Conservation (phyloP, 2,888 invertebrate genomes). For the Morinoia aosen region DNA sequence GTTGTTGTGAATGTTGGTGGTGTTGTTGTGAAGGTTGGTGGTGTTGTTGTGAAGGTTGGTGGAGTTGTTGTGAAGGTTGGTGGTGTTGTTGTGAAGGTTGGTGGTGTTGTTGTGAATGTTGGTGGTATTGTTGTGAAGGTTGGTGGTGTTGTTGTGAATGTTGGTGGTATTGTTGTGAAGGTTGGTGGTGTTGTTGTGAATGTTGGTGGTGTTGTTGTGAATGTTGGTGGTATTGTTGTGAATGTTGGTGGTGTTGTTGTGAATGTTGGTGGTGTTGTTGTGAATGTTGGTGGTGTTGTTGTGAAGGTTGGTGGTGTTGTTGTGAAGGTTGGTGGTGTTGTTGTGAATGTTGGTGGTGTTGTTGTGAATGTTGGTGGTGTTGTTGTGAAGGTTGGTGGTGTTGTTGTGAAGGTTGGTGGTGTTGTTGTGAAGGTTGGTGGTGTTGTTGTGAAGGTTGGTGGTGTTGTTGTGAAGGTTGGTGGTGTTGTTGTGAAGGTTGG, state of each 20-base stretch:
- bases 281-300: too few species aligned
- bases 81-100: too few species aligned
- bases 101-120: slow-evolving; percentile 49
- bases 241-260: slow-evolving; percentile 57
- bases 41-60: slow-evolving; percentile 32
- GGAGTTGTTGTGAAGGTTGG: not conserved
- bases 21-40: too few species aligned
- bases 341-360: not conserved
- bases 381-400: not conserved
- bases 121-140: not conserved
- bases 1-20: not conserved
- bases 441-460: too few species aligned
- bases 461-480: slow-evolving; percentile 32
- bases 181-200: not conserved
- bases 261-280: not conserved
- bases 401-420: too few species aligned
- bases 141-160: slow-evolving; percentile 52
- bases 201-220: slow-evolving; percentile 55
- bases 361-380: too few species aligned
- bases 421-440: not conserved
- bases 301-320: not conserved
- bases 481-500: too few species aligned
- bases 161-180: not conserved
- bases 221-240: not conserved
- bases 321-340: too few species aligned